Conservation (phyloP, 2,797 vertebrate genomes). For the Peromyscus melanophrys region DNA sequence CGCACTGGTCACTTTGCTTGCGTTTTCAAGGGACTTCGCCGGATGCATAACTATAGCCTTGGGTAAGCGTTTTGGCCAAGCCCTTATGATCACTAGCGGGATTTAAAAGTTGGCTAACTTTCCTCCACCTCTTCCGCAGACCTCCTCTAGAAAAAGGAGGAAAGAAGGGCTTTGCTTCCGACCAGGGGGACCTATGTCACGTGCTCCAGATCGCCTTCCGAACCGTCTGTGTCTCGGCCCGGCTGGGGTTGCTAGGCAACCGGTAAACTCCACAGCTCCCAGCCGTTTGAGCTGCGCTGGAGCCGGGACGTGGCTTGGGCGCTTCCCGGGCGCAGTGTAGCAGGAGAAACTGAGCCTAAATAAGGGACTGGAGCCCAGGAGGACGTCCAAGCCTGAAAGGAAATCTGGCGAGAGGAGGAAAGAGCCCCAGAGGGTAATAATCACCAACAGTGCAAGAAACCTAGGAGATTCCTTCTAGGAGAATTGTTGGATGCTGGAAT, state of each 20-base stretch:
- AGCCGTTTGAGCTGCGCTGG: conserved; percentile 62
- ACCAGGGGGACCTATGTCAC: neutral
- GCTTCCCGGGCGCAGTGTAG: neutral
- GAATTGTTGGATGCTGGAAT: neutral
- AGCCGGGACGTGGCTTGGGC: rapidly evolving
- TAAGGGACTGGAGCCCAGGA: neutral
- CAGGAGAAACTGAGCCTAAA: neutral
- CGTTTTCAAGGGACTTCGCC: neutral
- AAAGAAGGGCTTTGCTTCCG: rapidly evolving
- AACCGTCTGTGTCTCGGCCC: rapidly evolving
- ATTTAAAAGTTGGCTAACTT: neutral
- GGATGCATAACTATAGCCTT: neutral
- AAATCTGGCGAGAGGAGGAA: neutral
- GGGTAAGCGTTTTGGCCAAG: conserved; percentile 13
- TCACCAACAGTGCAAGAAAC: neutral
- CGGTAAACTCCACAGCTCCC: conserved; percentile 13
- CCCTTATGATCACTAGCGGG: neutral
- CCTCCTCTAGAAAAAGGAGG: neutral
- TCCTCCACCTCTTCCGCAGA: neutral
- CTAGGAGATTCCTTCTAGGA: neutral
- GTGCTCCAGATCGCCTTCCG: neutral
- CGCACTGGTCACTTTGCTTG: neutral
- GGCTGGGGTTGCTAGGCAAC: conserved; percentile 82
- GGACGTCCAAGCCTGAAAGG: neutral
- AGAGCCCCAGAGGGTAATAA: neutral